Conservation (phyloP, 2,113 vertebrate species). For the Cyphomyrus discorhynchus region DNA sequence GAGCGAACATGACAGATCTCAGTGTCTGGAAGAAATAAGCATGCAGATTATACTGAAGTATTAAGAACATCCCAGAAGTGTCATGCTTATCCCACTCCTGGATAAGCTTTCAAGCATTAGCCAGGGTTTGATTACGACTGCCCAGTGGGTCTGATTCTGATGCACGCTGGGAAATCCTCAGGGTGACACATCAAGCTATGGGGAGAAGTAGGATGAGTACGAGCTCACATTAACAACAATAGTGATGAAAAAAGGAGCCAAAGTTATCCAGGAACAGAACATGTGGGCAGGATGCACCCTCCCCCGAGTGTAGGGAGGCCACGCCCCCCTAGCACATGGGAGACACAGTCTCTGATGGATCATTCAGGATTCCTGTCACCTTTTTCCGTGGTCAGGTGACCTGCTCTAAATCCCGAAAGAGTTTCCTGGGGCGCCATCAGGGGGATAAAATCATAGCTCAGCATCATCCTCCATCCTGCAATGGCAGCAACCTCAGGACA, state of each 20-base stretch:
- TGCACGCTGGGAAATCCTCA: not conserved
- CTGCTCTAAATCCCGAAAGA: not conserved
- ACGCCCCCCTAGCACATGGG: not conserved
- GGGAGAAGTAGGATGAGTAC: not conserved
- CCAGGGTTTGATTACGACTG: not conserved
- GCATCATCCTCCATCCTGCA: not conserved
- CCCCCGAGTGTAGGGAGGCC: conserved; percentile 2
- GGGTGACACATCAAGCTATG: not conserved
- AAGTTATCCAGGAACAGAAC: conserved; percentile 26
- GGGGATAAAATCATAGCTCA: not conserved
- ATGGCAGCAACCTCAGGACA: not conserved
- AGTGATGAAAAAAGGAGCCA: conserved; percentile 36
- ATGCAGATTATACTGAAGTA: not conserved
- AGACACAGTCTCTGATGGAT: not conserved
- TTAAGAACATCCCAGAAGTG: not conserved
- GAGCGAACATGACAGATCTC: not conserved
- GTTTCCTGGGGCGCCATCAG: not conserved
- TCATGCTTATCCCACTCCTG: not conserved
- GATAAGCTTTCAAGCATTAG: not conserved
- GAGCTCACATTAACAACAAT: conserved; percentile 36
- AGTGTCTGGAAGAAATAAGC: not conserved
- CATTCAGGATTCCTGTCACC: not conserved
- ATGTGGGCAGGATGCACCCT: conserved; percentile 48
- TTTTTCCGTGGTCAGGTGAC: not conserved
- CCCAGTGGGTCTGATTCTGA: not conserved